These are phyloP conservation scores for Tricholauxania praeusta DNA, from an alignment of 2,888 invertebrate genomes.

Conservation along the genomic window DNA sequence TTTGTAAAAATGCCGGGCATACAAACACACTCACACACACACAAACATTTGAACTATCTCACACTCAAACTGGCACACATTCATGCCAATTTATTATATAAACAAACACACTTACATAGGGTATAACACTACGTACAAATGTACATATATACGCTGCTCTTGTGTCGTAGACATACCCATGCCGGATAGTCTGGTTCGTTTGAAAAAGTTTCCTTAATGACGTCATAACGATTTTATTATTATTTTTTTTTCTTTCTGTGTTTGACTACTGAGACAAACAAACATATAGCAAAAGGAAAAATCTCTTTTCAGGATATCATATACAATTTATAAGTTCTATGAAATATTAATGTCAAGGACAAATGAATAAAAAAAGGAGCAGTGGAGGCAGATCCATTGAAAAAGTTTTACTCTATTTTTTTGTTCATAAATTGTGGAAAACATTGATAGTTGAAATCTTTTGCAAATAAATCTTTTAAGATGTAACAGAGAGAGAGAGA, in stretches of 20 bases:
- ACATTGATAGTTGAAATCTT: too few relatives aligned
- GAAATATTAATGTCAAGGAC: conserved; percentile 42
- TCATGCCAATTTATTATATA: conserved; percentile 17
- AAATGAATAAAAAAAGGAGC: not conserved
- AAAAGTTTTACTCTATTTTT: conserved; percentile 1
- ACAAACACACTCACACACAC: conserved; percentile 12
- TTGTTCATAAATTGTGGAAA: too few relatives aligned
- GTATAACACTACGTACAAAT: not conserved
- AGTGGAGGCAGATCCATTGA: conserved; percentile 1
- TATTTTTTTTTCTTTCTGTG: conserved; percentile 7
- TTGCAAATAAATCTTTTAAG: too few relatives aligned
- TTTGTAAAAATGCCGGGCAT: conserved; percentile 42
- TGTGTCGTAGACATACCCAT: conserved; percentile 11
- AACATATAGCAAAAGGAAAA: conserved; percentile 13
- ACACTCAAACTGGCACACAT: conserved; percentile 17
- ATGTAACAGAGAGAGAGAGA: too few relatives aligned
- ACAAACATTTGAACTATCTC: not conserved
- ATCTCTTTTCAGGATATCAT: conserved; percentile 34
- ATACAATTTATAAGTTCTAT: conserved; percentile 35
- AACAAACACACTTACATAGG: not conserved
- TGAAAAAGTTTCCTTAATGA: conserved; percentile 39
- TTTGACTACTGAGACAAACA: conserved; percentile 30
- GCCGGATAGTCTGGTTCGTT: conserved; percentile 28
- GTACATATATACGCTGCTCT: not conserved
- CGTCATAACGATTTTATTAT: conserved; percentile 25